phyloP scores from a whole-genome alignment of 2,113 vertebrate genomes.

The Amblyornis subalaris region DNA sequence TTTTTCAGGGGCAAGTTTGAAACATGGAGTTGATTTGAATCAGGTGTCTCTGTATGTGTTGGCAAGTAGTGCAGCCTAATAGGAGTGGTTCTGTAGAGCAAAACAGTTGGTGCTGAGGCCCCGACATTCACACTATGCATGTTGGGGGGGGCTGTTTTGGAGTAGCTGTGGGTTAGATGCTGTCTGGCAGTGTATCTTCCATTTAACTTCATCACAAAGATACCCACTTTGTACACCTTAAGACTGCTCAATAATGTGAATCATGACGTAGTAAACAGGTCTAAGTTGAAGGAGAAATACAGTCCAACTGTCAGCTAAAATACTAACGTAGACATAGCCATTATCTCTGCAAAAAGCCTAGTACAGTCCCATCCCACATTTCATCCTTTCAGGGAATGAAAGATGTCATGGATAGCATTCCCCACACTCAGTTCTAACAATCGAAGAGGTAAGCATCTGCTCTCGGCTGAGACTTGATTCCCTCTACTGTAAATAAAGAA shows the following conservation, averaged over 20 bases:
- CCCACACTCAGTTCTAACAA: not conserved
- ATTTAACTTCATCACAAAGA: not conserved
- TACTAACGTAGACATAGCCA: not conserved
- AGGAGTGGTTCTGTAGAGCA: not conserved
- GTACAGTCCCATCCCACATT: not conserved
- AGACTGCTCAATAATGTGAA: not conserved
- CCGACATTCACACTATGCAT: rapidly evolving
- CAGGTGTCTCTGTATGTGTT: not conserved
- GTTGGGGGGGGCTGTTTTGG: not conserved
- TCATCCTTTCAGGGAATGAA: not conserved
- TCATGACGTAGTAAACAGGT: not conserved
- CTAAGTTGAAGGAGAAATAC: not conserved
- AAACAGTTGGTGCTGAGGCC: not conserved
- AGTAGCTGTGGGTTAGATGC: not conserved
- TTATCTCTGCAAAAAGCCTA: not conserved
- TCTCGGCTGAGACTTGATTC: not conserved
- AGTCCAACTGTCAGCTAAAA: not conserved
- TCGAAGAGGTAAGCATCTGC: not conserved
- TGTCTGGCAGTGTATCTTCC: not conserved
- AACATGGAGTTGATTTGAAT: not conserved
- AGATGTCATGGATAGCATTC: not conserved
- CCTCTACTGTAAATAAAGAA: not conserved
- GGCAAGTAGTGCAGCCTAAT: not conserved
- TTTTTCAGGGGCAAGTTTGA: not conserved
- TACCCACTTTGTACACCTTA: not conserved